These are phyloP conservation scores for Microctonus hyperodae DNA, from an alignment of 2,888 invertebrate genomes.

Conservation along the genomic window DNA sequence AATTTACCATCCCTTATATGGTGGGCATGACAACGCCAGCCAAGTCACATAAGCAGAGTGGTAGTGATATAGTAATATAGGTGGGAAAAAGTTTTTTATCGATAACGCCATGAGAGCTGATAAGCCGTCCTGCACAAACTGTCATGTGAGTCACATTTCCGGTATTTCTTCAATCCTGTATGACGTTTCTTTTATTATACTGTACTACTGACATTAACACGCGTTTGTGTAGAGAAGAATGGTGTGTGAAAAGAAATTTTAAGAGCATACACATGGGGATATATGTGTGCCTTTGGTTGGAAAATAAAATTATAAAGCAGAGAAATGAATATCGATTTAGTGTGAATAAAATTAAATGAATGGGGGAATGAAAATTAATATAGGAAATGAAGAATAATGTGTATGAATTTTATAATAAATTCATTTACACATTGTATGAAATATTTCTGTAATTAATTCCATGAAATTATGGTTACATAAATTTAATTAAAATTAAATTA, in stretches of 20 bases:
- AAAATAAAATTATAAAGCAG: not conserved
- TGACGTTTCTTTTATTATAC: not conserved
- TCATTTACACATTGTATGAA: not conserved
- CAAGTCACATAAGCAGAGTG: not conserved
- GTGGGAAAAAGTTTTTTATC: slow-evolving; percentile 23
- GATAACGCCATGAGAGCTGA: slow-evolving; percentile 23
- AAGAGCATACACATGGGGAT: no score
- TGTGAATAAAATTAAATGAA: not conserved
- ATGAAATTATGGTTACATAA: not conserved
- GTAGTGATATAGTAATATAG: not conserved
- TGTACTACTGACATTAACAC: not conserved
- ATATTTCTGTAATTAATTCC: not conserved
- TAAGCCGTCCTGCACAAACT: slow-evolving; percentile 22
- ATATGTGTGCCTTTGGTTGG: no score
- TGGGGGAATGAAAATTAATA: not conserved
- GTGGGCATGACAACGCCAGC: not conserved
- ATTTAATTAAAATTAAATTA: not conserved
- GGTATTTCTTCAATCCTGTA: slow-evolving; percentile 27
- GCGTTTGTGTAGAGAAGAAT: not conserved
- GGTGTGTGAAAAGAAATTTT: not conserved
- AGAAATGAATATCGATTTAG: not conserved
- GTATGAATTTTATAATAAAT: not conserved
- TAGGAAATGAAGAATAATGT: no score
- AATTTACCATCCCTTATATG: not conserved
- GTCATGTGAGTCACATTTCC: slow-evolving; percentile 43